Percentiles rank a stretch among this genome's conserved stretches.
Evolutionary conservation across 2,888 invertebrate genomes (phyloP).

Genomic region (Labia minor): DNA sequence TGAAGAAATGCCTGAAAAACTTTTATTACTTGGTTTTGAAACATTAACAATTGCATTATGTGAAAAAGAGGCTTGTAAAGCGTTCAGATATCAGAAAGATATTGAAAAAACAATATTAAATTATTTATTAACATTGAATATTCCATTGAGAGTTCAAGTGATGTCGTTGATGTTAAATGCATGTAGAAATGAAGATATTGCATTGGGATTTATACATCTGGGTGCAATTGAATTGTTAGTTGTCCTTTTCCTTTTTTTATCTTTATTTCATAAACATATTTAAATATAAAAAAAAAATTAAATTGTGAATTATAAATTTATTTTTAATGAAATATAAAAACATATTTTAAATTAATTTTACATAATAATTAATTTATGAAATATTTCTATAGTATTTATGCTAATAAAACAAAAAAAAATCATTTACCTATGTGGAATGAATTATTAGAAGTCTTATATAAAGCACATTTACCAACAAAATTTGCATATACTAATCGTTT

Average conservation of each 20-base stretch:
- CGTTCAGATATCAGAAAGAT: background rate
- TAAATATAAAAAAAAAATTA: too few species aligned
- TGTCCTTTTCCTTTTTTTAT: too few species aligned
- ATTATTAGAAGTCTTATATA: constrained; percentile 48
- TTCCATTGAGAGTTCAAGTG: background rate
- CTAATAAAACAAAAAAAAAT: background rate
- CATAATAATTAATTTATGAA: too few species aligned
- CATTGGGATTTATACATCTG: background rate
- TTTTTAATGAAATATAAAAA: too few species aligned
- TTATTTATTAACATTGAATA: background rate
- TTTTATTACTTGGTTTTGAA: background rate
- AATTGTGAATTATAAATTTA: too few species aligned
- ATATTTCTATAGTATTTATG: constrained; percentile 14
- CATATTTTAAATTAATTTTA: too few species aligned
- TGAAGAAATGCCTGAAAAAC: background rate
- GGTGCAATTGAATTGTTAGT: background rate
- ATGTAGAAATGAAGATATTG: background rate
- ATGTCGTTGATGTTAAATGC: background rate
- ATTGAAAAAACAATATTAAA: background rate
- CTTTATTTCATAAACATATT: too few species aligned
- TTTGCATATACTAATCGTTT: constrained; percentile 50
- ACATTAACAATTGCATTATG: background rate
- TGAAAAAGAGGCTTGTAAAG: background rate
- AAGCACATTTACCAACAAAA: constrained; percentile 49
- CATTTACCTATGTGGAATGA: constrained; percentile 45